Conservation (phyloP, 2,113 vertebrate genomes). For the Promerops cafer region DNA sequence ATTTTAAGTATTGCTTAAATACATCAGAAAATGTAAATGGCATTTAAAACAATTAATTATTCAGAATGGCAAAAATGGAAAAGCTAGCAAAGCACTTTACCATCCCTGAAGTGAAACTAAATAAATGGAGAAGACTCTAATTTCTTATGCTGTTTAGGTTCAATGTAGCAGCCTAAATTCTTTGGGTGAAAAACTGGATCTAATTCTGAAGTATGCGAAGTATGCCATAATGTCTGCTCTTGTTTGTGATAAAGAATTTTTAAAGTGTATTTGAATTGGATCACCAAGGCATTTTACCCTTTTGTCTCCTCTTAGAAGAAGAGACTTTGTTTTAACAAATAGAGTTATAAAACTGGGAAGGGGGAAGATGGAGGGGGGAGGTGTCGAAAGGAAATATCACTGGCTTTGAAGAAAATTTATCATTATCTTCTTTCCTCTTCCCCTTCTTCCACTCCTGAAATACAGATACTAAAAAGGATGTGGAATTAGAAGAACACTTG, state of each 20-base stretch:
- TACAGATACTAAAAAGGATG: not conserved
- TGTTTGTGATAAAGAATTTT: not conserved
- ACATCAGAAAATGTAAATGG: constrained; percentile 64
- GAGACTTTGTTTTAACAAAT: not conserved
- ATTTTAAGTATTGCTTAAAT: constrained; percentile 63
- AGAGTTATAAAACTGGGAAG: not conserved
- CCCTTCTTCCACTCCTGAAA: not conserved
- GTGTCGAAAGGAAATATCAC: rapidly evolving
- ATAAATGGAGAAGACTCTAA: constrained; percentile 17
- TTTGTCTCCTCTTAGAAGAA: not conserved
- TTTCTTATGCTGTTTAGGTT: not conserved
- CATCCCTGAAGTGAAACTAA: constrained; percentile 35
- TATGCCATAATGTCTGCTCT: not conserved
- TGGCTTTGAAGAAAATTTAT: not conserved
- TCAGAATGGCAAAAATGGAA: constrained; percentile 55
- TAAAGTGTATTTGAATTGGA: not conserved
- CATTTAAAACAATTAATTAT: constrained; percentile 69
- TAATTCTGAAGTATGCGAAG: not conserved
- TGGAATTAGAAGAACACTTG: not conserved
- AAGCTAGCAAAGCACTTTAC: constrained; percentile 34
- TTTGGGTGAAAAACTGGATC: not conserved
- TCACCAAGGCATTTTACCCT: not conserved
- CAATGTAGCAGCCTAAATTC: not conserved
- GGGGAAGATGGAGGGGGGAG: rapidly evolving
- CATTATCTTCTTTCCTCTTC: not conserved